Evolutionary conservation across 1,140 invertebrate species (phyloP).

Genomic region (Pseudoatta argentina): DNA sequence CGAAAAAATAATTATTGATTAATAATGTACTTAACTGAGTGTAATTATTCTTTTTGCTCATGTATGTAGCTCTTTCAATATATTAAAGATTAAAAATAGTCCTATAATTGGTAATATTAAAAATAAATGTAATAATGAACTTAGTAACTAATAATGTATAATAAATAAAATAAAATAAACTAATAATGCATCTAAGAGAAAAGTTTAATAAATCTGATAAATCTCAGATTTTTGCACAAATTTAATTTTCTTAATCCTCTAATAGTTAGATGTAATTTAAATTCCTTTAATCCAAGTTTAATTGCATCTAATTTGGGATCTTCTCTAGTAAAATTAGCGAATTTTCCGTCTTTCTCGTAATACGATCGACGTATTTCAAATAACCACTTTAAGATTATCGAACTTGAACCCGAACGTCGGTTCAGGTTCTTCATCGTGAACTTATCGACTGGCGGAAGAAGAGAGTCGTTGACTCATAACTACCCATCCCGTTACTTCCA

Average conservation of each 20-base stretch:
- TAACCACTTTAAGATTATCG: conserved; percentile 69
- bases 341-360: conserved; percentile 40
- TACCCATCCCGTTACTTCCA: conserved; percentile 62
- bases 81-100: neutral
- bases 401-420: conserved; percentile 68
- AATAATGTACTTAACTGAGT: neutral
- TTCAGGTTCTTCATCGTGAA: conserved; percentile 67
- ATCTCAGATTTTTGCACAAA: neutral
- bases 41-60: neutral
- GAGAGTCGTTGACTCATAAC: conserved; percentile 73
- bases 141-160: neutral
- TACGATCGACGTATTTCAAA: conserved; percentile 62
- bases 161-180: neutral
- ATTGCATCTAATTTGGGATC: conserved; percentile 18
- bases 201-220: neutral
- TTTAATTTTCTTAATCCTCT: neutral
- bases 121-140: neutral
- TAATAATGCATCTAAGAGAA: neutral
- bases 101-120: too few species aligned
- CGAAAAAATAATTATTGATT: neutral
- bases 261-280: conserved; percentile 13
- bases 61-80: neutral
- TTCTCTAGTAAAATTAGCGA: conserved; percentile 25
- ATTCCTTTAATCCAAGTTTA: conserved; percentile 1
- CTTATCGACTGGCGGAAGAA: conserved; percentile 66